Conservation (phyloP, 2,888 invertebrate genomes). For the Orthosia gothica region DNA sequence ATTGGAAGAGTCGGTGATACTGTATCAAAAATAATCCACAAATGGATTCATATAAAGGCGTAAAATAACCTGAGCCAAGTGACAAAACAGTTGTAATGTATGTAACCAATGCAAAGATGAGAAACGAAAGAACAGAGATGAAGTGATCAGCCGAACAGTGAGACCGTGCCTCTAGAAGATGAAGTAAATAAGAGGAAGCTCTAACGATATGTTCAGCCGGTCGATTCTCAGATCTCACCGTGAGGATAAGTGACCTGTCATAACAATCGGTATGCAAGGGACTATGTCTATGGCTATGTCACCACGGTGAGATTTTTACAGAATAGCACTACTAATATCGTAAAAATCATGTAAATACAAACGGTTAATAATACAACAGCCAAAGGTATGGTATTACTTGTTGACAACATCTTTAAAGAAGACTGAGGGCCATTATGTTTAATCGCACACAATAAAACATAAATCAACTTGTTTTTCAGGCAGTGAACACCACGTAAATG, state of each 20-base stretch:
- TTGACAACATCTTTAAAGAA: slow-evolving; percentile 47
- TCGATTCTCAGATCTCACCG: no score
- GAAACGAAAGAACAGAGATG: background rate
- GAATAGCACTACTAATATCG: background rate
- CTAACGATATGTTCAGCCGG: background rate
- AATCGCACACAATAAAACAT: slow-evolving; percentile 54
- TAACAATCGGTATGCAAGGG: no score
- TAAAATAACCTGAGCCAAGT: background rate
- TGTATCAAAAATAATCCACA: background rate
- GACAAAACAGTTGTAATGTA: background rate
- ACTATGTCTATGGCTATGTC: no score
- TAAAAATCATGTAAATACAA: background rate
- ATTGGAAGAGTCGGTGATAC: background rate
- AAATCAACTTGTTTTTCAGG: slow-evolving; percentile 70
- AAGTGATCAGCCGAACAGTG: background rate
- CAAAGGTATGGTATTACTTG: slow-evolving; percentile 17
- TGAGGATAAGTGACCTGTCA: no score
- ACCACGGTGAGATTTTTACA: no score
- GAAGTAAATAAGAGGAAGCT: background rate
- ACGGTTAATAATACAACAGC: background rate
- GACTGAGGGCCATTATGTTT: slow-evolving; percentile 34
- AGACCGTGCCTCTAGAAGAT: background rate
- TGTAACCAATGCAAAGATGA: background rate
- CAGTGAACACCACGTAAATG: slow-evolving; percentile 65
- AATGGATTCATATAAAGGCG: background rate